phyloP scores from a whole-genome alignment of 2,888 invertebrate genomes.

The Phorcus lineatus region DNA sequence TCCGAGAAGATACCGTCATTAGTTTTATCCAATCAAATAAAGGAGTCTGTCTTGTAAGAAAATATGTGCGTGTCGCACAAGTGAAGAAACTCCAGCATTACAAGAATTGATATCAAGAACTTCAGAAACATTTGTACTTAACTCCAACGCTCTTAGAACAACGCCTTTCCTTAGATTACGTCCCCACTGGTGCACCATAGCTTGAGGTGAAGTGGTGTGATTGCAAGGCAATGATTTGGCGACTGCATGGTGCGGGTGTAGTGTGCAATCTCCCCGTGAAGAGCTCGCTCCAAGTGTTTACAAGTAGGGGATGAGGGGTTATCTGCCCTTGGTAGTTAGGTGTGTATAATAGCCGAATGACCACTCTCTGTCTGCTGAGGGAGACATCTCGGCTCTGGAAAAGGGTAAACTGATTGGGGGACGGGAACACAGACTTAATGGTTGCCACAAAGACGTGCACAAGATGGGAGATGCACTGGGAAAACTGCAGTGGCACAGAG shows the following conservation, averaged over 20 bases:
- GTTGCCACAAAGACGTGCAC: no score
- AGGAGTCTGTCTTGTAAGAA: no score
- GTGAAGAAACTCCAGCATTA: background rate
- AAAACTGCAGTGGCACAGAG: no score
- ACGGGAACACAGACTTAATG: no score
- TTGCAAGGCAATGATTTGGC: conserved; percentile 17
- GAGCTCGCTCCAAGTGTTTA: background rate
- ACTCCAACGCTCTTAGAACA: background rate
- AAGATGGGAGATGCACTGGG: no score
- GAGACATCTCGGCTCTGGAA: background rate
- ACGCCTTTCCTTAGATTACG: background rate
- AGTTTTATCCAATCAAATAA: no score
- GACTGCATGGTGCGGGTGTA: background rate
- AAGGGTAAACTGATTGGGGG: background rate
- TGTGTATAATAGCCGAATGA: background rate
- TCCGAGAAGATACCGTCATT: no score
- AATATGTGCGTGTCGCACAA: no score
- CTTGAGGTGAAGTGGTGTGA: background rate
- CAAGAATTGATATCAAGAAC: background rate
- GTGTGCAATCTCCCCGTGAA: background rate
- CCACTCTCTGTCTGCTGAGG: background rate
- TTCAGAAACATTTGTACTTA: background rate
- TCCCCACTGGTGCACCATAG: background rate
- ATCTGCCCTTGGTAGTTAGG: background rate
- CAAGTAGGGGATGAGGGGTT: conserved; percentile 5